phyloP scores from a whole-genome alignment of 2,797 vertebrate genomes.

The Karalla daura region DNA sequence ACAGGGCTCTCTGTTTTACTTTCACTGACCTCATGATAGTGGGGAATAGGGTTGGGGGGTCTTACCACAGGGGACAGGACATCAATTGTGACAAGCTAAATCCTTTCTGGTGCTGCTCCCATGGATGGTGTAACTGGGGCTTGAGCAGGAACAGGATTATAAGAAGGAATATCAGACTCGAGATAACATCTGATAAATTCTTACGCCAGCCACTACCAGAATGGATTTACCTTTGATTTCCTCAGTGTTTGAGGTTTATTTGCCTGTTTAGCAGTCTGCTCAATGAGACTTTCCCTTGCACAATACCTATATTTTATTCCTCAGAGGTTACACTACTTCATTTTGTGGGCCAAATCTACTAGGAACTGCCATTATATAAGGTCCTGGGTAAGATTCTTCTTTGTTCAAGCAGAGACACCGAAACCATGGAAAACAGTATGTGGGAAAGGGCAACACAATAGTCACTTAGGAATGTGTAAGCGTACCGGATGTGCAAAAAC shows the following conservation, averaged over 20 bases:
- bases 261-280: neutral
- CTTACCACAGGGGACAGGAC: constrained; percentile 53
- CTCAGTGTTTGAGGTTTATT: neutral
- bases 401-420: constrained; percentile 24
- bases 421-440: constrained; percentile 39
- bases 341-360: constrained; percentile 28
- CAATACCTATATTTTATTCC: neutral
- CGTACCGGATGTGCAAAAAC: constrained; percentile 5
- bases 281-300: neutral
- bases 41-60: neutral
- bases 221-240: constrained; percentile 1
- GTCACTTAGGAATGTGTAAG: neutral
- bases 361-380: constrained; percentile 31
- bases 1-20: constrained; percentile 8
- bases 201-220: neutral
- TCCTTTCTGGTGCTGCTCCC: constrained; percentile 26
- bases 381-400: constrained; percentile 5
- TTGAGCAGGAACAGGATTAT: neutral
- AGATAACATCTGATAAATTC: neutral
- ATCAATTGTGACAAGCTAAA: constrained; percentile 49
- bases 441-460: constrained; percentile 10
- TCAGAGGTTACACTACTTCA: constrained; percentile 10
- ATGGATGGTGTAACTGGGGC: constrained; percentile 5
- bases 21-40: constrained; percentile 21
- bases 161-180: neutral